Conservation (phyloP, 2,888 invertebrate genomes). For the Aradus depressus region DNA sequence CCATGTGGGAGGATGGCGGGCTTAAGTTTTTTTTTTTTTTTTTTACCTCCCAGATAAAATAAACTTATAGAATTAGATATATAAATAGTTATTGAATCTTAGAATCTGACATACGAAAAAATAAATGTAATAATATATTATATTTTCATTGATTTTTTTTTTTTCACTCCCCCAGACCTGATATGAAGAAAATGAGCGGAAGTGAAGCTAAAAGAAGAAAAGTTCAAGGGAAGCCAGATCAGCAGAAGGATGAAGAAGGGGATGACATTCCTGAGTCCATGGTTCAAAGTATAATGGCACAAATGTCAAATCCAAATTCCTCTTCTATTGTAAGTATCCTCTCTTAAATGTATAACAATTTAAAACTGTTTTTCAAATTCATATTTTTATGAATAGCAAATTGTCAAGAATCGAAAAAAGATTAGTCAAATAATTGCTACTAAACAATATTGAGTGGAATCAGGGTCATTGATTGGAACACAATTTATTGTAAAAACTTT, state of each 20-base stretch:
- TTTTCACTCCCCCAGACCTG: background rate
- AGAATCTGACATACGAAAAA: background rate
- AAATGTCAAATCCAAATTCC: conserved; percentile 11
- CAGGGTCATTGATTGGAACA: too few species aligned
- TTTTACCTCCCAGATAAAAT: background rate
- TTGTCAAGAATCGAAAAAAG: background rate
- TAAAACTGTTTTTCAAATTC: too few species aligned
- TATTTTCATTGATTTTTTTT: background rate
- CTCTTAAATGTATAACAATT: too few species aligned
- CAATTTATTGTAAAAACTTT: too few species aligned
- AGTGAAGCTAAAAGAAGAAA: conserved; percentile 11
- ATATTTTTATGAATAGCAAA: background rate
- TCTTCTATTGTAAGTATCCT: conserved; percentile 6
- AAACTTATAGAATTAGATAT: background rate
- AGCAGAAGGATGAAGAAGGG: conserved; percentile 4
- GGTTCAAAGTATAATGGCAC: conserved; percentile 6
- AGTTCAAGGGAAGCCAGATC: background rate
- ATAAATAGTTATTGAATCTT: background rate
- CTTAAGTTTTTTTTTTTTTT: background rate
- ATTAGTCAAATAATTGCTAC: background rate
- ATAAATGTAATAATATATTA: background rate
- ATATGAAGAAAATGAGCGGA: conserved; percentile 9
- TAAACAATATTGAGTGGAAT: too few species aligned
- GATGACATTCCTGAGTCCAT: conserved; percentile 17
- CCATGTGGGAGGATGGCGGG: too few species aligned